Conservation (phyloP, 1,140 invertebrate species). For the Brachionus sp. region DNA sequence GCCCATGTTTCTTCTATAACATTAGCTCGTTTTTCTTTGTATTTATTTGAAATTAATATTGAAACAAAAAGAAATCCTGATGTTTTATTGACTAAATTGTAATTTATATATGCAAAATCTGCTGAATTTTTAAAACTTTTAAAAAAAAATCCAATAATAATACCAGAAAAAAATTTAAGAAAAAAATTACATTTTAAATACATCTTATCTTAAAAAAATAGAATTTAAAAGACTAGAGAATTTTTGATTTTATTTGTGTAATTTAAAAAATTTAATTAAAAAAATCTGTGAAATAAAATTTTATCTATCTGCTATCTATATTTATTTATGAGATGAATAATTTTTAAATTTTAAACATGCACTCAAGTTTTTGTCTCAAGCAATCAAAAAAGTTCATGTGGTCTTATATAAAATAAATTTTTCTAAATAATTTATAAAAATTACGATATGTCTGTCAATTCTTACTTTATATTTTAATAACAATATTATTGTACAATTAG, state of each 20-base stretch:
- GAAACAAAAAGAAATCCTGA: neutral
- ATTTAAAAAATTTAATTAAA: too few species aligned
- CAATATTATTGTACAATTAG: too few species aligned
- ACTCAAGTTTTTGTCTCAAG: too few species aligned
- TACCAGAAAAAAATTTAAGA: neutral
- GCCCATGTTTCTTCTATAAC: constrained; percentile 90
- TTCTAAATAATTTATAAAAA: too few species aligned
- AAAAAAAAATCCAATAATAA: neutral
- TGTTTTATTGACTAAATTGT: neutral
- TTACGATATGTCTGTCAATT: too few species aligned
- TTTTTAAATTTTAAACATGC: too few species aligned
- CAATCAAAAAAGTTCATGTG: too few species aligned
- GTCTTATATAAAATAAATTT: too few species aligned
- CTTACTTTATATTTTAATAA: too few species aligned
- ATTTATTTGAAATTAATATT: constrained; percentile 88
- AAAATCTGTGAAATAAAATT: too few species aligned
- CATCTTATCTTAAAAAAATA: neutral
- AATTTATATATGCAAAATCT: neutral
- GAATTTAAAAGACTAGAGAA: neutral
- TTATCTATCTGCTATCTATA: too few species aligned
- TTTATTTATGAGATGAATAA: too few species aligned
- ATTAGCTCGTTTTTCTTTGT: constrained; percentile 74
- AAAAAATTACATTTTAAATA: neutral
- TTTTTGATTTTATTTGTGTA: neutral
- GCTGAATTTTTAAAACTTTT: neutral